Conservation (phyloP, 2,888 invertebrate genomes). For the Pachycephus smyrnensis region DNA sequence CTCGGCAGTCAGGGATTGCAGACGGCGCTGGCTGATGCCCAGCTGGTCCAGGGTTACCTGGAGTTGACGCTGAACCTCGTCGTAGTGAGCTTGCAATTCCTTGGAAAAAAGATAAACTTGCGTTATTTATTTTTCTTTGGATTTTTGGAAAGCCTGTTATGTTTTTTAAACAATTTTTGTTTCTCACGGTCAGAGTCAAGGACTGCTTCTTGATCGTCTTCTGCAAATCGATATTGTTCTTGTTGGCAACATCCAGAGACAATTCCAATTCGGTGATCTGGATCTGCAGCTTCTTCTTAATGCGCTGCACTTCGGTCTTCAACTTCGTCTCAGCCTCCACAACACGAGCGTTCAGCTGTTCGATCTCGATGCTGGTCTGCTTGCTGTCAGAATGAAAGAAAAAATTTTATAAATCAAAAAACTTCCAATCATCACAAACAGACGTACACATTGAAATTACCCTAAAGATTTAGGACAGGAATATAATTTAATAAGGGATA, state of each 20-base stretch:
- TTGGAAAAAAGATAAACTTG: slow-evolving; percentile 45
- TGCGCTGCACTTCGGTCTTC: slow-evolving; percentile 94
- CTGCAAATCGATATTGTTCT: slow-evolving; percentile 96
- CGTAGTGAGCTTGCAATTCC: slow-evolving; percentile 96
- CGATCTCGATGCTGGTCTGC: slow-evolving; percentile 97
- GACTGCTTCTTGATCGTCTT: slow-evolving; percentile 98
- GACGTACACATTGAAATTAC: neutral
- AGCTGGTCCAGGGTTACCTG: slow-evolving; percentile 95
- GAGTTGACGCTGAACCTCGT: slow-evolving; percentile 95
- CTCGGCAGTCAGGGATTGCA: slow-evolving; percentile 92
- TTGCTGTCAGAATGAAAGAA: slow-evolving; percentile 74
- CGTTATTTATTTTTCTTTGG: neutral
- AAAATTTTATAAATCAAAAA: neutral
- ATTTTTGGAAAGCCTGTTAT: neutral
- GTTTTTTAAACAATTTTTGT: neutral
- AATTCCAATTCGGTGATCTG: slow-evolving; percentile 97
- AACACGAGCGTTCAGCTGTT: slow-evolving; percentile 93
- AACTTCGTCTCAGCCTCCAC: slow-evolving; percentile 96
- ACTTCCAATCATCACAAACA: neutral
- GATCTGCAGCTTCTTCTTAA: slow-evolving; percentile 99
- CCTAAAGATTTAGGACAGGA: neutral
- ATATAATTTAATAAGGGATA: neutral
- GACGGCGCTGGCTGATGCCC: slow-evolving; percentile 89
- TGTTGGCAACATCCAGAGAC: slow-evolving; percentile 97
- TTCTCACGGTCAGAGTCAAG: slow-evolving; percentile 81